Conservation (phyloP, 1,140 invertebrate species). For the Bombus superbus region DNA sequence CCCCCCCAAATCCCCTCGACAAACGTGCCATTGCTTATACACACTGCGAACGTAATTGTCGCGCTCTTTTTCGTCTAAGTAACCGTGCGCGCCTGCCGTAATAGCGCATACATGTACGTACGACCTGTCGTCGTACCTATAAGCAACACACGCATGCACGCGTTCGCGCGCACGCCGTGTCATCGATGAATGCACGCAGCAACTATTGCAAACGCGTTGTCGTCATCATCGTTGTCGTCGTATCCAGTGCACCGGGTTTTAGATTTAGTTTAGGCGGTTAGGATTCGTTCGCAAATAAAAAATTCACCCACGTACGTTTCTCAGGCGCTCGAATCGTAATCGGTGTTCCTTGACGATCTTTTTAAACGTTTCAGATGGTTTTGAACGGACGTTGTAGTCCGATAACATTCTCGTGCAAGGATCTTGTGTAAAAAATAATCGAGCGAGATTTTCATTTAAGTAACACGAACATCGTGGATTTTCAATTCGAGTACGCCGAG, state of each 20-base stretch:
- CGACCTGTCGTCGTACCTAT: neutral
- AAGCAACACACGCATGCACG: neutral
- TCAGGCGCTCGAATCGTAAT: slow-evolving; percentile 1
- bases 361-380: too few relatives aligned
- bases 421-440: neutral
- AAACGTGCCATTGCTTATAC: slow-evolving; percentile 40
- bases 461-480: neutral
- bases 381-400: too few relatives aligned
- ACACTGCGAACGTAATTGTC: slow-evolving; percentile 50
- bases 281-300: neutral
- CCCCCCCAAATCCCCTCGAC: too few relatives aligned
- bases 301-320: neutral
- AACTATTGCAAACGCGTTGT: slow-evolving; percentile 59
- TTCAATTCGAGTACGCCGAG: slow-evolving; percentile 12
- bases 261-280: slow-evolving; percentile 29
- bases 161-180: slow-evolving; percentile 17
- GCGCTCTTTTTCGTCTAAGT: slow-evolving; percentile 62
- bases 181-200: slow-evolving; percentile 61
- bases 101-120: slow-evolving; percentile 38
- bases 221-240: slow-evolving; percentile 62
- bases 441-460: neutral
- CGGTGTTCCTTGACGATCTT: neutral
- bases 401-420: too few relatives aligned
- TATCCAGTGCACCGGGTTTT: slow-evolving; percentile 52
- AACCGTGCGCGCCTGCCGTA: slow-evolving; percentile 59